Evolutionary conservation across 2,113 vertebrate genomes (phyloP), one percentile per base, ranked within the genome.

Genomic region (Shinisaurus crocodilurus): DNA sequence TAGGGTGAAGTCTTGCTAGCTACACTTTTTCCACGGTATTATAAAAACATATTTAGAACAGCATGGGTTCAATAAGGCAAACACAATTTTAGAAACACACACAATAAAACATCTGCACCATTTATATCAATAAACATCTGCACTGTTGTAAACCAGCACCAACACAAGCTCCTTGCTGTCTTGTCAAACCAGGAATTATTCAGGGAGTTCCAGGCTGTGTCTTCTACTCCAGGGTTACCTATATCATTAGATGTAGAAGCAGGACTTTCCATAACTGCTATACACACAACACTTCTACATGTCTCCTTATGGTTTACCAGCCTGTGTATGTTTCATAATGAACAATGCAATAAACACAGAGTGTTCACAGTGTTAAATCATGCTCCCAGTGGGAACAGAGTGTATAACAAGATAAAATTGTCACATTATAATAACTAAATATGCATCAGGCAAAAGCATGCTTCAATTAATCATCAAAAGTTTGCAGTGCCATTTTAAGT

Each of bases 381-480:
- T 92, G 96, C 95, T 96, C 96, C 97, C 97, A 97, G 95, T 92
- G 96, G 96, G 96, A 98, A 96, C 89, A 96, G 96, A 97, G 96
- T 96, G 92, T 94, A 92, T 95, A 97, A 97, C 96, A 97, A 94
- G 96, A 97, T 97, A 97, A 96, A 97, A 96, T 97, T 98, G 98
- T 98, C 97, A 97, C 96, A 97, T 97, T 97, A 96, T 96, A 97
- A 97, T 98, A 97, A 97, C 96, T 96, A 96, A 96, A 97, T 97
- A 97, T 96, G 97, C 95, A 97, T 97, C 96, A 97, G 93, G 96
- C 96, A 91, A 97, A 93, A 94, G 94, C 95, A 96, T 96, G 96
- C 96, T 97, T 97, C 97, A 98, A 98, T 98, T 98, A 98, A 98
- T 98, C 96, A 97, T 96, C 97, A 97, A 96, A 97, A 98, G 94